Base-by-base conservation (phyloP, 1,140 invertebrate genomes). In the Euborellia annulipes region DNA sequence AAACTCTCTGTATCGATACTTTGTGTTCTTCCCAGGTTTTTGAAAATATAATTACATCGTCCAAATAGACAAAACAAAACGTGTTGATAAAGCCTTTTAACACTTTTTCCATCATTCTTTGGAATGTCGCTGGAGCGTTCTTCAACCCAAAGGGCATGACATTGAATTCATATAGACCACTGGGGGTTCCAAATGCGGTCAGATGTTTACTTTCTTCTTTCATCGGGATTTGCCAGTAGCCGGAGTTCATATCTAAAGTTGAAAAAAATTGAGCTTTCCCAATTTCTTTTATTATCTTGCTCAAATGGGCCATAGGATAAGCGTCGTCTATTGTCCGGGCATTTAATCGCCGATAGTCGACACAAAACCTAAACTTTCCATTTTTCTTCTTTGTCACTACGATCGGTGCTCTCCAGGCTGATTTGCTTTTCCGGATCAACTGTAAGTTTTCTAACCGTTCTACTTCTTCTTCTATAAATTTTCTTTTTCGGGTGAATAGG, bases 221-320 rank as follows among this genome's bases (percentile, higher is more conserved):
- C 6, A 69, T 45, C n/a, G 57, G 43, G n/a, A 68, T 50, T 47
- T 71, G 64, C 54, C 54, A 61, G 46, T 65, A 71, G 0, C 64
- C 69, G 18, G 54, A 59, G 0, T 55, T 54, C 9, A 71, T 42
- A 54, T 75, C 71, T 2, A 74, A 46, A 1, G 62, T 62, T 2
- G 59, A 55, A 49, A 72, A 73, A 50, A 62, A 68, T 38, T 55
- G 57, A 32, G 57, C 54, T 16, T 61, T 60, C 3, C 60, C 59
- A 13, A 74, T 41, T 22, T 60, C 56, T 49, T 71, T 62, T 41
- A 66, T 43, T 19, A 62, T 62, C n/a, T 71, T 65, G 2, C 60
- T 56, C 11, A 74, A 71, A 13, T 63, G 49, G 8, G 71, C 70
- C 6, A 76, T 39, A 0, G 73, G 72, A 54, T 65, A 76, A 34